These are phyloP conservation scores for Hystrix brachyura DNA, from an alignment of 2,113 vertebrate species.

Conservation along the genomic window DNA sequence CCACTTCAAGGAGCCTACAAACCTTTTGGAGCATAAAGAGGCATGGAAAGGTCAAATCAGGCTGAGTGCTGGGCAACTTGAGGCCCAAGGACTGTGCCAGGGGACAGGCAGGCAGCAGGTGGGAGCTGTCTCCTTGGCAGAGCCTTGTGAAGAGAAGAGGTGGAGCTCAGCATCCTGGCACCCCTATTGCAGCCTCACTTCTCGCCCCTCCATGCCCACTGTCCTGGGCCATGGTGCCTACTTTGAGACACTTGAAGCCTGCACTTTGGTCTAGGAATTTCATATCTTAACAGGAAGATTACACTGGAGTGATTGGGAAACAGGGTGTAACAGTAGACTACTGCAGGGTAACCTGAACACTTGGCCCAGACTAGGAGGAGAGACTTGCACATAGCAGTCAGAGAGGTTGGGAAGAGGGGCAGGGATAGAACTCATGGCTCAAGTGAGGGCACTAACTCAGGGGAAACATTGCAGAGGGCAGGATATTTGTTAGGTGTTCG, in stretches of 20 bases:
- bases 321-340: neutral
- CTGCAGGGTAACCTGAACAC: neutral
- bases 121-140: constrained; percentile 49
- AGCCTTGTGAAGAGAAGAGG: neutral
- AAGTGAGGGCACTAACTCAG: neutral
- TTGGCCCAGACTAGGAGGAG: neutral
- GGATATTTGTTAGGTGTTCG: neutral
- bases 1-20: neutral
- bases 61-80: neutral
- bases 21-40: neutral
- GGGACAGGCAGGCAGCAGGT: constrained; percentile 72
- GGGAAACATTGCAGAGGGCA: neutral
- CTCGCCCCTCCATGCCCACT: neutral
- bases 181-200: neutral
- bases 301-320: neutral
- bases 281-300: neutral
- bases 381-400: neutral
- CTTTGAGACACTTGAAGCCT: neutral
- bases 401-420: neutral
- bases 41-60: constrained; percentile 64
- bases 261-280: neutral
- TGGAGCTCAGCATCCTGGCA: neutral
- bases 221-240: neutral
- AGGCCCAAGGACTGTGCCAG: neutral
- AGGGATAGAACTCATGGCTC: neutral